Evolutionary conservation across 2,113 vertebrate genomes (phyloP).

Genomic region (human): GRCh38 chrX:109761001-109761500

Average conservation of each 20-base stretch:
- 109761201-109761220: not conserved
- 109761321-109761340: not conserved
- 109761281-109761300: not conserved
- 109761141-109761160: not conserved
- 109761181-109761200: not conserved
- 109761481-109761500: not conserved
- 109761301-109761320: not conserved
- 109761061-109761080: not conserved
- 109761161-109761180: slow-evolving; percentile 3
- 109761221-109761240: not conserved
- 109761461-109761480: not conserved
- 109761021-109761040: not conserved
- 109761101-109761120: not conserved
- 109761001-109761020: not conserved
- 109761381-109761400: not conserved
- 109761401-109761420: not conserved
- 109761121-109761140: not conserved
- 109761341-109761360: slow-evolving; percentile 13
- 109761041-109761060: not conserved
- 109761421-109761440: not conserved
- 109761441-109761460: not conserved
- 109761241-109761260: not conserved
- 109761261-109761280: not conserved
- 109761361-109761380: not conserved
- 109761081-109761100: not conserved